Percentiles rank a stretch among this genome's conserved stretches.
These are phyloP conservation scores for Cordilura impudica DNA, from an alignment of 2,888 invertebrate genomes.

Conservation along the genomic window DNA sequence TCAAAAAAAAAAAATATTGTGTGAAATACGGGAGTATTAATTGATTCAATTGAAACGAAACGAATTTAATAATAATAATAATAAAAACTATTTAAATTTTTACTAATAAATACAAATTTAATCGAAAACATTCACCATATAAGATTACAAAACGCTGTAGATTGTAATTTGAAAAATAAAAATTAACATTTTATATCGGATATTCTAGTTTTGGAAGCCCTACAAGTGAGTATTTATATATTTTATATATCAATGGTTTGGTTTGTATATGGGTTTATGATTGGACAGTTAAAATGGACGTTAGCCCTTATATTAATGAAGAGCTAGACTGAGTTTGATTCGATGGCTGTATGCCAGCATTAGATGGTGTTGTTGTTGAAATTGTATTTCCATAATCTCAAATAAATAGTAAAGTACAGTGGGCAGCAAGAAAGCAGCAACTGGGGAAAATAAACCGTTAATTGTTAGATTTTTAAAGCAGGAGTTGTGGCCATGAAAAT, in stretches of 20 bases:
- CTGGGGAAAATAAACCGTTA: not conserved
- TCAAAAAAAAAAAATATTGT: not conserved
- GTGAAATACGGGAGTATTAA: conserved; percentile 38
- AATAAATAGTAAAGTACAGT: not conserved
- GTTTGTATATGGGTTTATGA: too few relatives aligned
- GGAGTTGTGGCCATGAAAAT: too few relatives aligned
- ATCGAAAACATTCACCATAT: not conserved
- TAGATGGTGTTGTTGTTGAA: not conserved
- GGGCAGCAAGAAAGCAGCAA: not conserved
- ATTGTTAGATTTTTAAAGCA: too few relatives aligned
- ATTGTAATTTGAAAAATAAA: not conserved
- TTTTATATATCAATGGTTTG: too few relatives aligned
- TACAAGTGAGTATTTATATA: not conserved
- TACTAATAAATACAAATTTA: not conserved
- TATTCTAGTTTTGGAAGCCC: not conserved
- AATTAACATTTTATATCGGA: not conserved
- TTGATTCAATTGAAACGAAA: conserved; percentile 58
- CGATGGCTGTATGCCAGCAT: not conserved
- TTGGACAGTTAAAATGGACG: too few relatives aligned
- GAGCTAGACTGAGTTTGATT: too few relatives aligned
- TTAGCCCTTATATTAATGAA: too few relatives aligned
- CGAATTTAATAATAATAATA: conserved; percentile 48
- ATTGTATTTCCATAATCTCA: not conserved
- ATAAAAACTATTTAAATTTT: conserved; percentile 18
- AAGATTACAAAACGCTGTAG: not conserved